Percentiles rank a stretch among this genome's conserved stretches.
Evolutionary conservation across 2,888 invertebrate genomes (phyloP).

Genomic region (Tanytarsus gracilentus): DNA sequence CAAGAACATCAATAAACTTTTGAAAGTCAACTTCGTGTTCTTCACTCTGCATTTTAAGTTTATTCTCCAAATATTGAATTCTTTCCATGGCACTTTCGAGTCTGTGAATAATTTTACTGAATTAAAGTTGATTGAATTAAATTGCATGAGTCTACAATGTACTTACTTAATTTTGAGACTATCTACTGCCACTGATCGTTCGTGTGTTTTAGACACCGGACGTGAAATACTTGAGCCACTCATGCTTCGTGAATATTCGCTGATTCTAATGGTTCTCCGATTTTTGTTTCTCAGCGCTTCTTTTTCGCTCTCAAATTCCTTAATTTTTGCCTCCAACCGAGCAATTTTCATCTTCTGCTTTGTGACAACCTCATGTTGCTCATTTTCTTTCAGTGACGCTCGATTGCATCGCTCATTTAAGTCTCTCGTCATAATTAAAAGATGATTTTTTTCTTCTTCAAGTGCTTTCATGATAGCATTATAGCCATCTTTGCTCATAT

Average conservation of each 20-base stretch:
- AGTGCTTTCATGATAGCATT: background rate
- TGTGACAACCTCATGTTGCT: slow-evolving; percentile 34
- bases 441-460: slow-evolving; percentile 8
- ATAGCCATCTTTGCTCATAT: slow-evolving; percentile 37
- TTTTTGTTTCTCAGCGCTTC: background rate
- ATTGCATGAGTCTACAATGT: background rate
- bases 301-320: slow-evolving; percentile 30
- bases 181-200: background rate
- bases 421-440: slow-evolving; percentile 27
- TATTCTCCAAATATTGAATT: slow-evolving; percentile 38
- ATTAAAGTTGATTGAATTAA: background rate
- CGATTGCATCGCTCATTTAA: slow-evolving; percentile 35
- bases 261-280: slow-evolving; percentile 18
- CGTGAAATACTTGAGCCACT: background rate
- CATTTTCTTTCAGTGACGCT: slow-evolving; percentile 35
- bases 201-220: background rate
- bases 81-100: slow-evolving; percentile 39
- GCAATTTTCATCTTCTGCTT: slow-evolving; percentile 38
- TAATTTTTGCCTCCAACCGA: slow-evolving; percentile 38
- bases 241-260: slow-evolving; percentile 6
- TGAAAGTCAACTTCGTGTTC: slow-evolving; percentile 39
- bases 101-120: slow-evolving; percentile 32
- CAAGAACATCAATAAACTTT: slow-evolving; percentile 38
- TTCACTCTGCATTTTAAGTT: slow-evolving; percentile 35
- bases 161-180: slow-evolving; percentile 17